Percentiles rank a stretch among this genome's conserved stretches.
Evolutionary conservation across 2,888 invertebrate genomes (phyloP).

Genomic region (Athalia rosae): DNA sequence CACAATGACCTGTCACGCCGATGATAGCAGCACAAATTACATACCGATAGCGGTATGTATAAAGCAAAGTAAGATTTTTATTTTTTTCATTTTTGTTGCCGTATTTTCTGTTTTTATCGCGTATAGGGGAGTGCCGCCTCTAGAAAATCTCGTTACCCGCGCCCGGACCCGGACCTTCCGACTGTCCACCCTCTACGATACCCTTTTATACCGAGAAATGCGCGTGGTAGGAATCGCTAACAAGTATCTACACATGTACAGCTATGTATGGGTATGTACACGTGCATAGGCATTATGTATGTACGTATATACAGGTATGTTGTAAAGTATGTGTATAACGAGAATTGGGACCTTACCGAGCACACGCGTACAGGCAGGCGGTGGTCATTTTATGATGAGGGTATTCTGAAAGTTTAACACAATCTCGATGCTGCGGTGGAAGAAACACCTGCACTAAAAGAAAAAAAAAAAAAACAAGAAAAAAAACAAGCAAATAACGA

Average conservation of each 20-base stretch:
- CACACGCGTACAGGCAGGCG: conserved; percentile 8
- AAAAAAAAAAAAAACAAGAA: background rate
- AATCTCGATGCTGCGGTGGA: conserved; percentile 12
- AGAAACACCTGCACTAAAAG: conserved; percentile 9
- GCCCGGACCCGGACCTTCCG: conserved; percentile 1
- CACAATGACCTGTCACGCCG: no score
- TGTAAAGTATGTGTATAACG: no score
- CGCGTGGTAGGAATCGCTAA: conserved; percentile 40
- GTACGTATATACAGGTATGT: no score
- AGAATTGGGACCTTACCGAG: conserved; percentile 33
- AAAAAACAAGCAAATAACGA: background rate
- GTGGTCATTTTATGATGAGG: conserved; percentile 42
- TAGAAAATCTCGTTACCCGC: conserved; percentile 45
- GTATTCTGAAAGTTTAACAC: conserved; percentile 37
- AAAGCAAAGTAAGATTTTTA: background rate
- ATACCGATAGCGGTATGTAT: background rate
- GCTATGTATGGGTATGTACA: no score
- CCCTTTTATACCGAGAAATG: conserved; percentile 23
- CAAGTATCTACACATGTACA: conserved; percentile 16
- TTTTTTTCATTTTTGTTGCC: background rate
- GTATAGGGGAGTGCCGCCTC: conserved; percentile 14
- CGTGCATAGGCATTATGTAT: no score
- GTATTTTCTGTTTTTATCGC: conserved; percentile 26
- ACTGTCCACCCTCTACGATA: background rate
- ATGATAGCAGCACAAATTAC: no score